Evolutionary conservation across 2,888 invertebrate species (phyloP), one percentile per base, ranked within the genome.

Genomic region (Alviniconcha strummeri): DNA sequence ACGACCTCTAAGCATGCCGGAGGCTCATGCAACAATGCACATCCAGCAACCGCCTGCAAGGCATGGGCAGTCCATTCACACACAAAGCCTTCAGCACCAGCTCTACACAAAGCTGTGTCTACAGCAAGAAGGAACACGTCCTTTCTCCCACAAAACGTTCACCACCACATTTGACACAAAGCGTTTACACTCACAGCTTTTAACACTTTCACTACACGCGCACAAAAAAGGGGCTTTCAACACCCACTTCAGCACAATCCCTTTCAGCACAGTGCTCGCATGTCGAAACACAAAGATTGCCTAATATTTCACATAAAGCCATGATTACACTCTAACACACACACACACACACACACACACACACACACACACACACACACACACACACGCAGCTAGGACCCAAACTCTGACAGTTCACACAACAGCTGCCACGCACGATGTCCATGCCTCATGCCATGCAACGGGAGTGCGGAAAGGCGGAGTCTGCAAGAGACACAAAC

Each of bases 401-500:
- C 64, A 64, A 64, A 64, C 1, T 36, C 36, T 36, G 36, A 36
- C 36, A 36, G 36, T 36, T 36, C 13, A 60, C 60, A 60, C 8
- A 60, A 60, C 60, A 60, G 60, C 60, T 60, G 9, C 60, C 60
- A 60, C 9, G 60, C 9, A 60, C 36, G 36, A 36, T 3, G 36
- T 60, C 60, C 60, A 60, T 60, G 60, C 60, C 13, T 13, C 60
- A 13, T 11, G 60, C 60, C 60, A 60, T 60, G 60, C 60, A 60
- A 60, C 9, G 1, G 13, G 60, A 2, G 60, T 1, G 60, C 9
- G 60, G 9, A 13, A 60, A 13, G 60, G 60, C 8, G 60, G n/a
- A 5, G 71, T 17, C 71, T 71, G 71, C 71, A 71, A 71, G 71
- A 71, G 71, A 71, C n/a, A 71, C n/a, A 71, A 71, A 71, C n/a